These are phyloP conservation scores for Clamator glandarius DNA, from an alignment of 2,797 vertebrate genomes.

Conservation along the genomic window DNA sequence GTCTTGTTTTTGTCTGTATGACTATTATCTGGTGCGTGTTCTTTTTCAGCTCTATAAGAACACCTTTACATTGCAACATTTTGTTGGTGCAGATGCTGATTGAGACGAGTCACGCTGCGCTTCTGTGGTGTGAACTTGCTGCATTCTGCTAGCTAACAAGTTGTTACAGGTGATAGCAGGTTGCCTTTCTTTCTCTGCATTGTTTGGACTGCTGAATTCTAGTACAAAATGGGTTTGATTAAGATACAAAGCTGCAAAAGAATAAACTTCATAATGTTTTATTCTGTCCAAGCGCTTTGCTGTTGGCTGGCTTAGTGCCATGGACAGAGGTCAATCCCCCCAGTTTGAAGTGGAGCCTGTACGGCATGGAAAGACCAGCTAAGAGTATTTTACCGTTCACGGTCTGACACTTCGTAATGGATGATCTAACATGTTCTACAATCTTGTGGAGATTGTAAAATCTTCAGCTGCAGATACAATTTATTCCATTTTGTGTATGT, in stretches of 20 bases:
- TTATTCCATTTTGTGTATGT: not conserved
- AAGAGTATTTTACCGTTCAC: rapidly evolving
- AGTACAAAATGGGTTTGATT: not conserved
- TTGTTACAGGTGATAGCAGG: not conserved
- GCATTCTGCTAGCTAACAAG: not conserved
- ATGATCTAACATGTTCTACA: not conserved
- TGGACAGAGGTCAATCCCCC: not conserved
- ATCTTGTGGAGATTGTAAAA: not conserved
- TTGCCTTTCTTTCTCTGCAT: not conserved
- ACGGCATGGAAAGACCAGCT: not conserved
- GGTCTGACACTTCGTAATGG: rapidly evolving
- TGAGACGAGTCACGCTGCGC: too few relatives aligned
- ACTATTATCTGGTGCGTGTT: not conserved
- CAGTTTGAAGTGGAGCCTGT: rapidly evolving
- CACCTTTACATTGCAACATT: not conserved
- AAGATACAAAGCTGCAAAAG: too few relatives aligned
- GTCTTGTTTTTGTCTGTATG: not conserved
- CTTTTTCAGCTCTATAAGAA: not conserved
- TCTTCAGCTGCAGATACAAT: not conserved
- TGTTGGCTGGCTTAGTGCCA: not conserved
- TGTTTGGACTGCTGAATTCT: not conserved
- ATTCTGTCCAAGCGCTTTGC: not conserved
- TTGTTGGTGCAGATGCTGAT: not conserved
- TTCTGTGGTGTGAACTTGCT: not conserved
- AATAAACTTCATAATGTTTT: not conserved